Percentiles rank a stretch among this genome's conserved stretches.
These are phyloP conservation scores for Bagarius yarrelli DNA, from an alignment of 2,113 vertebrate genomes.

Conservation along the genomic window DNA sequence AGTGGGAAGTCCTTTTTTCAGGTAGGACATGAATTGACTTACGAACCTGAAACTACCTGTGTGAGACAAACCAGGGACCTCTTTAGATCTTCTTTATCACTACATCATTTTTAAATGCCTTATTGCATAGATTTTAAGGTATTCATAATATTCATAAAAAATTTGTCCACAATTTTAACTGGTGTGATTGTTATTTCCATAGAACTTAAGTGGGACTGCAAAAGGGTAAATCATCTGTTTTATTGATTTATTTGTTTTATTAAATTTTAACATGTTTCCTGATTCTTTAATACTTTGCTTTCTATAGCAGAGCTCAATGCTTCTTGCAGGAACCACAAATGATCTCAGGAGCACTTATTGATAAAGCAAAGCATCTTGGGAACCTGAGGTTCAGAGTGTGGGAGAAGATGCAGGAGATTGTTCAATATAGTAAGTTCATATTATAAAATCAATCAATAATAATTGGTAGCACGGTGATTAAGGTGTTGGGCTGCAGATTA, in stretches of 20 bases:
- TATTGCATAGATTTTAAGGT: not conserved
- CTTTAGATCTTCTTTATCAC: not conserved
- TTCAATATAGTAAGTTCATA: slow-evolving; percentile 29
- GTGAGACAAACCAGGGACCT: not conserved
- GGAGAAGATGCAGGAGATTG: slow-evolving; percentile 34
- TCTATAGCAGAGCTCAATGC: slow-evolving; percentile 19
- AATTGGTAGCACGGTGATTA: no score
- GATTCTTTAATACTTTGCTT: not conserved
- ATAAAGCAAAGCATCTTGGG: slow-evolving; percentile 31
- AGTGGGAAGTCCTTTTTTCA: not conserved
- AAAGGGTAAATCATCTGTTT: not conserved
- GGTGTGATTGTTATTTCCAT: not conserved
- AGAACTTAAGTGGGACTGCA: slow-evolving; percentile 9
- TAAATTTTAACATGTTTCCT: no score
- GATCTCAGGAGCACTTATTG: slow-evolving; percentile 15
- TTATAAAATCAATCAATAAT: no score
- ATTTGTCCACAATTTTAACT: not conserved
- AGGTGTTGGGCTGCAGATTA: no score
- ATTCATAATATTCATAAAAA: not conserved
- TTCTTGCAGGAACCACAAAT: not conserved
- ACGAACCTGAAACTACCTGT: not conserved
- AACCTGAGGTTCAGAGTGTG: slow-evolving; percentile 42
- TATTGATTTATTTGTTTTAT: not conserved
- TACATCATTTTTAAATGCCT: not conserved
- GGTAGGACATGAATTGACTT: not conserved